Base-by-base conservation (phyloP, 2,113 vertebrate genomes). In the Otis tarda region DNA sequence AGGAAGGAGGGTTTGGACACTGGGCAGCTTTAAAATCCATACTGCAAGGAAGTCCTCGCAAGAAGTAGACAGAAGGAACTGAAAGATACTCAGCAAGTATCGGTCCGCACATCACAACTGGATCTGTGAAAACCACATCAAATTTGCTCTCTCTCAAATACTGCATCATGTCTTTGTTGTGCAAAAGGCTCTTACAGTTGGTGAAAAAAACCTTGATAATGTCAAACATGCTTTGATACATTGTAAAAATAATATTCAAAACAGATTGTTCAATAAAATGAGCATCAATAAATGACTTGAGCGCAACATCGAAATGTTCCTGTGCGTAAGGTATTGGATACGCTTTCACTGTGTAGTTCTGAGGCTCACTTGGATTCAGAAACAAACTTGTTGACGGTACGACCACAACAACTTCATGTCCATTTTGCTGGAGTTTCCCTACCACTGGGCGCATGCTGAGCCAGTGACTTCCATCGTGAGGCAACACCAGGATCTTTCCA, bases 401-500 rank as follows among this genome's bases (percentile, higher is more conserved):
- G 23, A 99, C 55, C 64, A 99, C 98, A 2, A 98, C 97, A 24
- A 99, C 97, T 7, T 96, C 88, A 31, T 99, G 98, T 6, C 99
- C 99, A 23, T 98, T 98, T 12, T 94, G 94, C 14, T 98, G 96
- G 91, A 99, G 94, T 84, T 95, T 97, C 61, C 97, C 97, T 5
- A 97, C 95, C 10, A 99, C 95, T 1, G 97, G 97, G 64, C 97
- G 97, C 37, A 98, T 84, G 21, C 97, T 98, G 70, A 98, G 96
- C 99, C 99, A 99, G 43, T 99, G 99, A 84, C 99, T 99, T 47
- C 98, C 98, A 41, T 99, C 99, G 96, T 98, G 97, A 9, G 99
- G 98, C 10, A 99, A 53, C 85, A 99, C 98, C 90, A 99, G 96
- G 63, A 99, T 90, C 31, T 96, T 98, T 6, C 98, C 98, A 21